Percentiles rank a stretch among this genome's conserved stretches.
Evolutionary conservation across 2,113 vertebrate species (phyloP).

Genomic region (Peromyscus leucopus): DNA sequence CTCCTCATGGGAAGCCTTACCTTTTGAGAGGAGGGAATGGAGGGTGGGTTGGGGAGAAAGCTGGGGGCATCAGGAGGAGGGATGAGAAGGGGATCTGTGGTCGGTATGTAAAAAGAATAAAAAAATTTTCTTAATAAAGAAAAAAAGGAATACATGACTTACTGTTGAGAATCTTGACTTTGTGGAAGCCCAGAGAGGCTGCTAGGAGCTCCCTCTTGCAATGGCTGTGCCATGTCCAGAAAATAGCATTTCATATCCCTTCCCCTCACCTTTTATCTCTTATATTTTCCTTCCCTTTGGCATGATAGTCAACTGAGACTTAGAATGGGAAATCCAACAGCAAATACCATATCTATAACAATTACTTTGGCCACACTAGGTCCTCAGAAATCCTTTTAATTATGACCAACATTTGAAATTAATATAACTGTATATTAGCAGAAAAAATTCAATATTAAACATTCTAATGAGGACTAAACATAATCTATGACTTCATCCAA

Average conservation of each 20-base stretch:
- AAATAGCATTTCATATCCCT: not conserved
- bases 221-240: not conserved
- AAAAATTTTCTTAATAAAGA: too few relatives aligned
- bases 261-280: not conserved
- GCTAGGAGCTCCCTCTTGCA: not conserved
- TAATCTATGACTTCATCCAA: not conserved
- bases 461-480: constrained; percentile 31
- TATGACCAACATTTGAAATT: not conserved
- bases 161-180: not conserved
- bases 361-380: not conserved
- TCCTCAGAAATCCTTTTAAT: not conserved
- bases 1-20: too few relatives aligned
- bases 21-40: too few relatives aligned
- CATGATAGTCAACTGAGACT: not conserved
- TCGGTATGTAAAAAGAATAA: too few relatives aligned
- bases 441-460: not conserved
- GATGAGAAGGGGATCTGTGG: too few relatives aligned
- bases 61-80: too few relatives aligned
- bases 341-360: not conserved
- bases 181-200: not conserved
- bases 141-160: not conserved
- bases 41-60: too few relatives aligned
- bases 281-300: not conserved
- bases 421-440: not conserved
- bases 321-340: not conserved